Base-by-base conservation (phyloP, 2,113 vertebrate species). In the Clupea harengus region DNA sequence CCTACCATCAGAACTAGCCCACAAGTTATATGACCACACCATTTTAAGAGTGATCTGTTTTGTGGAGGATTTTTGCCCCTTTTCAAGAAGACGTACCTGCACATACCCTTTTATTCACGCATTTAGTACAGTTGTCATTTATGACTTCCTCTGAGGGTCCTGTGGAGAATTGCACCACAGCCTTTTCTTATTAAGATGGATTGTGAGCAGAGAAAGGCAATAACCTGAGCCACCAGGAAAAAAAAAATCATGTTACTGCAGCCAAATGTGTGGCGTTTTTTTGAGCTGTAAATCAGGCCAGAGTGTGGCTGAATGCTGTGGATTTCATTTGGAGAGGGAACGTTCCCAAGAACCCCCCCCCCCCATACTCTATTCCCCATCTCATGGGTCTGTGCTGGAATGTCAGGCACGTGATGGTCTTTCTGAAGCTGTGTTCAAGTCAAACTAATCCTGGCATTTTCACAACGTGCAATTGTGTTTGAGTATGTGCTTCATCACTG, bases 291-390 rank as follows among this genome's bases (percentile, higher is more conserved):
- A 92, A 91, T 92, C 87, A 87, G 75, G 89, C 10, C 64, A 10
- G 64, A 72, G 64, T 10, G 64, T 13, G 10, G 64, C 64, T 82
- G 50, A 91, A 88, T 86, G 64, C 88, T 90, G 89, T 81, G 47
- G 90, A 88, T 91, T 93, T 92, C 86, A 57, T 82, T 91, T 94
- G 87, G 88, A 91, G 54, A 89, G 64, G 85, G 82, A 91, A 5
- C 15, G 9, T 72, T 25, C 64, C 64, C 8, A 72, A 72, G 4
- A 6, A 28, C 64, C 0, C 88, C 81, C 86, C 84, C 60, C 64
- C 13, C 49, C n/a, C n/a, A n/a, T n/a, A n/a, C n/a, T n/a, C n/a
- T 17, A 81, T 22, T 64, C 80, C 47, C 45, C 60, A 1, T 86
- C 32, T 72, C 11, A 8, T 57, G 20, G 52, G 52, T 85, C 52